phyloP scores from a whole-genome alignment of 2,797 vertebrate species.

The Dendrocincla tyrannina region DNA sequence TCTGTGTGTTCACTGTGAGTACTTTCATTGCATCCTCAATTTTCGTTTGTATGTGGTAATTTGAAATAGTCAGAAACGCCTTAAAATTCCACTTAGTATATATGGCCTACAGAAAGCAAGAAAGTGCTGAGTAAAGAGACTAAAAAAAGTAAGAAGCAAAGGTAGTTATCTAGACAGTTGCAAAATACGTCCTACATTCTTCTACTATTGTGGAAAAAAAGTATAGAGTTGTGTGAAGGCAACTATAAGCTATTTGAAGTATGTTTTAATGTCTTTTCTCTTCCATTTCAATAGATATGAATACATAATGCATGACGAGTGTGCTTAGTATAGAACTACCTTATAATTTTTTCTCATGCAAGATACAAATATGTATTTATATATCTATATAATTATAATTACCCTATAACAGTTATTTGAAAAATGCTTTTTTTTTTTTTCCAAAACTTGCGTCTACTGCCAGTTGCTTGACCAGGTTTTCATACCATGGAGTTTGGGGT shows the following conservation, averaged over 20 bases:
- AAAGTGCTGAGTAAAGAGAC: background rate
- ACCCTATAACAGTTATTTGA: background rate
- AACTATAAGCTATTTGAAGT: background rate
- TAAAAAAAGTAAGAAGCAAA: background rate
- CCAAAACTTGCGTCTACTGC: background rate
- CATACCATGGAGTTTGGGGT: background rate
- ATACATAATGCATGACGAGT: background rate
- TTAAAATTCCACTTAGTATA: background rate
- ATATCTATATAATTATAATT: background rate
- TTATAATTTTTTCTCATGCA: conserved; percentile 28
- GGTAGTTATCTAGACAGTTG: background rate
- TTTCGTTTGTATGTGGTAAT: background rate
- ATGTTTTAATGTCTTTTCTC: background rate
- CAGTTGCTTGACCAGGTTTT: background rate
- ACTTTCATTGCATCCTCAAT: background rate
- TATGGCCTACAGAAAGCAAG: background rate
- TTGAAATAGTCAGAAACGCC: background rate
- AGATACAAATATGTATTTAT: background rate
- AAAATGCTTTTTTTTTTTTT: background rate
- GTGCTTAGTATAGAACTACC: background rate
- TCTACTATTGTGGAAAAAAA: background rate
- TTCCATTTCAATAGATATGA: background rate
- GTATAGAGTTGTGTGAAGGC: background rate
- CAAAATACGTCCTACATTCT: background rate
- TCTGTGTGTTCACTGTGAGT: background rate